Conservation (phyloP, 2,888 invertebrate genomes). For the Ormyrus thymus region DNA sequence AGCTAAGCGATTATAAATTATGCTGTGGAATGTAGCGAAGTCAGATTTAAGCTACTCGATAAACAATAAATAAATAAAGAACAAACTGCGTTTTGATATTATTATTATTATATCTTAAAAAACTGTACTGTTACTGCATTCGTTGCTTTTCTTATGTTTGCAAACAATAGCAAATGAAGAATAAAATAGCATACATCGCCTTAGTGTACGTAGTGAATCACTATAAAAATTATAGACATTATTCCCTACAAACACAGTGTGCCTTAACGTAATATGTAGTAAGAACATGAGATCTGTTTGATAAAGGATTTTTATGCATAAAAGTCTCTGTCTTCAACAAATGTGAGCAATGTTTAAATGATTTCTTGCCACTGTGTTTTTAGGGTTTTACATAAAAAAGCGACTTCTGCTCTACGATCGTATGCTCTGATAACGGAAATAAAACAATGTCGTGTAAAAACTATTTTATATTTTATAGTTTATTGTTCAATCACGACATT, state of each 20-base stretch:
- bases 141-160: conserved; percentile 39
- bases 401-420: conserved; percentile 28
- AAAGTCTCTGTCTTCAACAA: too few relatives aligned
- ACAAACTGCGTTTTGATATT: conserved; percentile 49
- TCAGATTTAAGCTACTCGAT: conserved; percentile 25
- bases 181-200: conserved; percentile 34
- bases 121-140: conserved; percentile 21
- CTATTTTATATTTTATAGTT: conserved; percentile 56
- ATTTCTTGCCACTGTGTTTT: too few relatives aligned
- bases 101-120: conserved; percentile 41
- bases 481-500: conserved; percentile 45
- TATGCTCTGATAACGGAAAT: conserved; percentile 24
- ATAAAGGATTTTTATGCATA: too few relatives aligned
- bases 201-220: conserved; percentile 38
- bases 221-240: conserved; percentile 37
- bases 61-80: conserved; percentile 37
- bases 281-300: too few relatives aligned
- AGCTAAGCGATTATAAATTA: conserved; percentile 38
- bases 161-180: conserved; percentile 8
- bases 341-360: too few relatives aligned
- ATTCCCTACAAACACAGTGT: background rate
- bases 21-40: conserved; percentile 16
- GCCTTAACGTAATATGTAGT: too few relatives aligned
- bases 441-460: conserved; percentile 41
- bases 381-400: conserved; percentile 21